Evolutionary conservation across 2,797 vertebrate species (phyloP).

Genomic region (Leptodactylus fallax): DNA sequence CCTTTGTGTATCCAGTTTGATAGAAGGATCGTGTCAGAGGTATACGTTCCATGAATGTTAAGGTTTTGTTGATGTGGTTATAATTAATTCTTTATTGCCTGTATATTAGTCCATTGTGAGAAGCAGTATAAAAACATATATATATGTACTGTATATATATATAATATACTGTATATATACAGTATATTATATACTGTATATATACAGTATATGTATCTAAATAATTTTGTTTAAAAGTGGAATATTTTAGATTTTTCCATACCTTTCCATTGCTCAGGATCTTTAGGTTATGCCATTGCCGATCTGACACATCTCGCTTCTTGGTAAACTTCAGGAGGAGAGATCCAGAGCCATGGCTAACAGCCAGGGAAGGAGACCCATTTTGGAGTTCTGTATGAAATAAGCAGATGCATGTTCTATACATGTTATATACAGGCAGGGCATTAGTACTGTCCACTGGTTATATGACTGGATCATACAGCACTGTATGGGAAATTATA

Average conservation of each 20-base stretch:
- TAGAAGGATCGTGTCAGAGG: too few species aligned
- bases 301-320: slow-evolving; percentile 79
- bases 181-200: too few species aligned
- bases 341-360: slow-evolving; percentile 85
- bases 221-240: too few species aligned
- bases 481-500: not conserved
- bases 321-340: slow-evolving; percentile 81
- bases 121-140: too few species aligned
- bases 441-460: not conserved
- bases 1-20: too few species aligned
- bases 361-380: slow-evolving; percentile 79
- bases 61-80: too few species aligned
- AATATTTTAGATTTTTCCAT: not conserved
- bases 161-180: too few species aligned
- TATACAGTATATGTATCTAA: too few species aligned
- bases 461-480: not conserved
- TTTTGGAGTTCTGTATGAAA: slow-evolving; percentile 80
- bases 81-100: too few species aligned
- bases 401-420: not conserved
- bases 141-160: too few species aligned
- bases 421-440: not conserved
- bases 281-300: slow-evolving; percentile 87
- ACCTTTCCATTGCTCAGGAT: slow-evolving; percentile 87
- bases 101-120: too few species aligned
- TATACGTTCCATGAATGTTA: too few species aligned